Conservation (phyloP, 2,888 invertebrate genomes). For the Crocallis elinguaria region DNA sequence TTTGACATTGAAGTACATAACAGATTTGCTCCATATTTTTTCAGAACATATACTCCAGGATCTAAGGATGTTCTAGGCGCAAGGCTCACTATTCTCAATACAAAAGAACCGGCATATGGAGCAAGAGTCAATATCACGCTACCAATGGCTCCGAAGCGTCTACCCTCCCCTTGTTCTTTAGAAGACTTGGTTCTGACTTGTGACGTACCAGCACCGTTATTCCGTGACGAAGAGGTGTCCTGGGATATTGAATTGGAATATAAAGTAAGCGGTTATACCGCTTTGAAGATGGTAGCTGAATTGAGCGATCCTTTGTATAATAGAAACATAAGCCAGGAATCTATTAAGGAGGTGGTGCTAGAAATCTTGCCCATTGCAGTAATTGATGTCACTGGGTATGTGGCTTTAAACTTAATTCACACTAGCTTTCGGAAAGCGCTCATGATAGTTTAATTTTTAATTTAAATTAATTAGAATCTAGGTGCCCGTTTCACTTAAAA, state of each 20-base stretch:
- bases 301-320: conserved; percentile 59
- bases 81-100: conserved; percentile 60
- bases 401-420: too few relatives aligned
- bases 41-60: conserved; percentile 69
- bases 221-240: conserved; percentile 51
- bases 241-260: conserved; percentile 75
- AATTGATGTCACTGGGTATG: conserved; percentile 65
- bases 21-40: too few relatives aligned
- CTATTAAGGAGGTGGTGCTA: conserved; percentile 48
- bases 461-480: too few relatives aligned
- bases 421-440: too few relatives aligned
- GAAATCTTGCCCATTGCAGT: conserved; percentile 53
- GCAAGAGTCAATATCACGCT: conserved; percentile 61
- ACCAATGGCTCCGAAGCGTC: conserved; percentile 61
- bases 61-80: conserved; percentile 59
- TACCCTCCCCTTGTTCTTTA: conserved; percentile 65
- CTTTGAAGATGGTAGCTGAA: conserved; percentile 51
- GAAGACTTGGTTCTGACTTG: conserved; percentile 60
- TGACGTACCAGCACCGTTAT: conserved; percentile 62
- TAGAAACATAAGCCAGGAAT: conserved; percentile 54
- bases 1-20: too few relatives aligned
- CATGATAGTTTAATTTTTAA: too few relatives aligned
- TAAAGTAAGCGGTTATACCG: conserved; percentile 42
- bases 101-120: conserved; percentile 73
- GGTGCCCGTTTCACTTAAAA: too few relatives aligned